Evolutionary conservation across 2,888 invertebrate genomes (phyloP), one percentile per base, ranked within the genome.

Genomic region (Craniophora ligustri): DNA sequence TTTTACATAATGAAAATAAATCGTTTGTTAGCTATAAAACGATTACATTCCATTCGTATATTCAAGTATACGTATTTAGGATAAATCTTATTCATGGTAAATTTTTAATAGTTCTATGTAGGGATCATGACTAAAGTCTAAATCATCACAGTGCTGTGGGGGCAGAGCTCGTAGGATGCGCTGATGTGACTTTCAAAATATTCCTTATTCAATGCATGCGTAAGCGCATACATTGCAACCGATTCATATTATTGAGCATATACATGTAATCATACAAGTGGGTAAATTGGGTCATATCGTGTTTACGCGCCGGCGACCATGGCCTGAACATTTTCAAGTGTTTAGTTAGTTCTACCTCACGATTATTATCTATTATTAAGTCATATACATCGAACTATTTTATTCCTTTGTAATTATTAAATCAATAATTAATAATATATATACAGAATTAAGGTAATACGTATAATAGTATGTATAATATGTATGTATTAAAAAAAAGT

Each of bases 281-380:
- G 59, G 45, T 55, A 54, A 76, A 70, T 72, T 67, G 16, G 76
- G 77, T 76, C 72, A 65, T 55, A 64, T 49, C 39, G 41, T 67
- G 50, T 65, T 69, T 72, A 68, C 56, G 50, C 67, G 34, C 30
- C 39, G 42, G 35, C 61, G 75, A 54, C 76, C 76, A 45, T 77
- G 78, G 78, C 72, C 74, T 68, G 61, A 61, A 64, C 69, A 41
- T 58, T 55, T 72, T 75, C 67, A 75, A 76, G 76, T 76, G 76
- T 51, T 67, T 65, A 54, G 39, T 42, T 61, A 54, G 39, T 42
- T 61, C 72, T 62, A 67, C 75, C 60, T 49, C 56, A 48, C 63
- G 65, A 61, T 60, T 71, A 75, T 54, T 69, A 67, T 75, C 61
- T 56, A 53, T 42, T 40, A 42, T 50, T 62, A 53, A 44, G 28